Evolutionary conservation across 2,888 invertebrate genomes (phyloP), one percentile per base, ranked within the genome.

Genomic region (Ophion ellenae): DNA sequence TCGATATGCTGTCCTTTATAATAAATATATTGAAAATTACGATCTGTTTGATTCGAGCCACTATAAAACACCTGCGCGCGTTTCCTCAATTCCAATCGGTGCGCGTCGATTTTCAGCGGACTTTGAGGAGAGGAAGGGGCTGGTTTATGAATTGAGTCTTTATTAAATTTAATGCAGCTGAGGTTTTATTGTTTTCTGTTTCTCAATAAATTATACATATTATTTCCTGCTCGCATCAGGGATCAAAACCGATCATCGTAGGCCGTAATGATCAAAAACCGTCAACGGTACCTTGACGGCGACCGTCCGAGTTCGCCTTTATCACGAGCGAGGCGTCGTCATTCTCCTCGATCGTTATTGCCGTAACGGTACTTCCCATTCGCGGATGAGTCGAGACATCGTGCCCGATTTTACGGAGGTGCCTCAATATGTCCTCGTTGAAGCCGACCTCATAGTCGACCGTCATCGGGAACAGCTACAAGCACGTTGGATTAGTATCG

Each of bases 341-440:
- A 9, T 61, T 36, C 40, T 10, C 11, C 20, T 61, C 61, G 61
- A 74, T 20, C 2, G 91, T 84, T 40, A 93, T 78, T 4, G 88
- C 93, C 4, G 92, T 92, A 11, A 93, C 85, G 4, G 93, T 92
- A 71, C 93, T 93, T 28, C 93, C 93, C 20, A 93, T 92, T 67
- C 93, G 92, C 10, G 81, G 36, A 64, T 88, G 93, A 0, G 82
- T 84, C 2, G 83, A 83, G 0, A 90, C 53, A 3, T 89, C 87
- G 57, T 93, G 93, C 0, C 92, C 92, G 85, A 74, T 40, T 40
- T 57, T n/a, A 5, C 10, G 20, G 20, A 74, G 40, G 61, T 74
- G 61, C n/a, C 17, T 1, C 45, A 61, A 45, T 32, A 74, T 40
- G 17, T 40, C 3, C 10, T 4, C 20, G 40, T 74, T 32, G 70